Base-by-base conservation (phyloP, 2,797 vertebrate genomes). In the Columba guinea region DNA sequence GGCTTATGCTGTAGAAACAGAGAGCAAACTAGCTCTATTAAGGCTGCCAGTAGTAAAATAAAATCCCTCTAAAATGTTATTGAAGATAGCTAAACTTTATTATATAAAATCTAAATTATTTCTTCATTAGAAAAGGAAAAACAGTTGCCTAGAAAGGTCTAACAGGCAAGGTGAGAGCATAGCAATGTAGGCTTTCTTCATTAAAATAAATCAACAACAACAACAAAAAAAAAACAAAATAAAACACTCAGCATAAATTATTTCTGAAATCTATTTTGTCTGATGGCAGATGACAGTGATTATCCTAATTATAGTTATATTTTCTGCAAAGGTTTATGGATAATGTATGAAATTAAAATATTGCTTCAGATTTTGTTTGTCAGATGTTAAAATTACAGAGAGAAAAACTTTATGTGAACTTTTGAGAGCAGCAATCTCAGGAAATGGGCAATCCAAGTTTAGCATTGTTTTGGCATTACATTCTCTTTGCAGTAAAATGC, bases 391-490 rank as follows among this genome's bases (percentile, higher is more conserved):
- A 95, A 89, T 84, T 89, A 70, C 73, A 74, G 69, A 81, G 51
- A 62, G 70, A 69, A 94, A 86, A 95, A 44, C 70, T 87, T 95
- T 49, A 64, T 56, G 74, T 77, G 87, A 95, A 96, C 87, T 95
- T 96, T 34, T 81, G 92, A 89, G 59, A 81, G 53, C 80, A 76
- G 65, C 94, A 93, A 94, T 94, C 76, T 94, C 83, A 94, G 94
- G 91, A 96, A 96, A 94, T 71, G 88, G 92, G 86, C 86, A 96
- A 92, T 92, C 67, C 53, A 79, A 92, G 60, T 80, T 84, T 53
- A 89, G 67, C 79, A 89, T 93, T 95, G 84, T 90, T 96, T 94
- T 96, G 92, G 85, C 91, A 94, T 79, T 87, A 49, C 74, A 87
- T 58, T 84, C 62, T 49, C 68, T 87, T 68, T 15, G 70, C 88